Base-by-base conservation (phyloP, 2,797 vertebrate species). In the Anguilla obscura region DNA sequence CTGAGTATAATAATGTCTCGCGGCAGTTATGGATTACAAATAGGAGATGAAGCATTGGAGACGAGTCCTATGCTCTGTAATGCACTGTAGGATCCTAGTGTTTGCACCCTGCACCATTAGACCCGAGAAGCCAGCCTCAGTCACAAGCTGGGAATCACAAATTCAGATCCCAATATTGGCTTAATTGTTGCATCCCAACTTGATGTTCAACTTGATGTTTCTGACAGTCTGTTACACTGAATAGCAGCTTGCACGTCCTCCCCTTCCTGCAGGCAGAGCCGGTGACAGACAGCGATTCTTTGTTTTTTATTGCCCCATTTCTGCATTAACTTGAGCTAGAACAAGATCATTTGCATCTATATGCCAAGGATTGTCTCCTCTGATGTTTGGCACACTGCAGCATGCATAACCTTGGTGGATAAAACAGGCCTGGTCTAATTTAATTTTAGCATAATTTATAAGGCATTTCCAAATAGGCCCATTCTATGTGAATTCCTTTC, bases 291-390 rank as follows among this genome's bases (percentile, higher is more conserved):
- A 85, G 84, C 24, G 21, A 24, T 58, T 85, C 18, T 27, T 8
- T 7, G 33, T 63, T 58, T 63, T 36, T 82, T 82, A 82, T 82
- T 82, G 9, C 50, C n/a, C 79, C n/a, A 33, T 82, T 33, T 50
- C 79, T 60, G 33, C 12, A n/a, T 36, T 66, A 30, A 58, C 56
- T 24, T 24, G 36, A 85, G 84, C 84, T 63, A 18, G 27, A 36
- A 33, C 58, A 82, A 60, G 21, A 40, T 63, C 18, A 63, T 85
- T 85, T 66, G 58, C 56, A 66, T 85, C 84, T 40, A 66, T 21
- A 40, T 58, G 14, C 33, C 33, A 36, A 21, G 54, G 36, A 7
- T 58, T 40, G 74, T 21, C 33, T 45, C 36, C 36, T 79, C 45
- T 36, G 33, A 40, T 85, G 54, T 21, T 30, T 84, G 48, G 14